A percentile compares a stretch with the other conserved stretches of the same genome.
Conservation (phyloP, 2,113 vertebrate species). For the Asarcornis scutulata region DNA sequence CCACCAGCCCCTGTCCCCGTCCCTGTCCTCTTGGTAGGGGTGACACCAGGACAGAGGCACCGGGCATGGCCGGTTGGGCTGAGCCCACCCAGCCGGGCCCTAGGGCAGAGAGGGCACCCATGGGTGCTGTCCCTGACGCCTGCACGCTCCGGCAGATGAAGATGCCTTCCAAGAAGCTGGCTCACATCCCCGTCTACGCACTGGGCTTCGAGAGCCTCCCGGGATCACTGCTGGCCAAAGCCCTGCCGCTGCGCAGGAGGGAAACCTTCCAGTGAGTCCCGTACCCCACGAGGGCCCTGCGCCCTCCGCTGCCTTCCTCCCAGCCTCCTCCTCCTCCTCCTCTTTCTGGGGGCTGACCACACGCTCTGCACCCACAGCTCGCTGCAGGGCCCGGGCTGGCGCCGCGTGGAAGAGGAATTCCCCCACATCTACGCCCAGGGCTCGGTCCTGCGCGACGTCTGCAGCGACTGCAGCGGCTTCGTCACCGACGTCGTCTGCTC, state of each 20-base stretch:
- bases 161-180: conserved; percentile 95
- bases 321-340: neutral
- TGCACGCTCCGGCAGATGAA: conserved; percentile 82
- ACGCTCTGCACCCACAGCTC: conserved; percentile 74
- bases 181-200: conserved; percentile 93
- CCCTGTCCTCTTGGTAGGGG: neutral
- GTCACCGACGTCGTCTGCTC: conserved; percentile 90
- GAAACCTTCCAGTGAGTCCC: conserved; percentile 90
- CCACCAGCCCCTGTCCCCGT: neutral
- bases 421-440: conserved; percentile 93
- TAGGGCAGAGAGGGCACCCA: neutral
- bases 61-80: neutral
- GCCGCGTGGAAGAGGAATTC: conserved; percentile 90
- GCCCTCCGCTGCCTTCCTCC: neutral
- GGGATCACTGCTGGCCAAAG: conserved; percentile 51
- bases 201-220: conserved; percentile 89
- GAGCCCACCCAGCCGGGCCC: neutral
- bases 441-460: conserved; percentile 88
- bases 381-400: conserved; percentile 81
- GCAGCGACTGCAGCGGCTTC: conserved; percentile 89
- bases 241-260: conserved; percentile 72
- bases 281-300: neutral
- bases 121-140: neutral
- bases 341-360: neutral
- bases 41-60: too few relatives aligned